phyloP scores from a whole-genome alignment of 1,140 invertebrate species.

The Macrotrachela quadricornifera region DNA sequence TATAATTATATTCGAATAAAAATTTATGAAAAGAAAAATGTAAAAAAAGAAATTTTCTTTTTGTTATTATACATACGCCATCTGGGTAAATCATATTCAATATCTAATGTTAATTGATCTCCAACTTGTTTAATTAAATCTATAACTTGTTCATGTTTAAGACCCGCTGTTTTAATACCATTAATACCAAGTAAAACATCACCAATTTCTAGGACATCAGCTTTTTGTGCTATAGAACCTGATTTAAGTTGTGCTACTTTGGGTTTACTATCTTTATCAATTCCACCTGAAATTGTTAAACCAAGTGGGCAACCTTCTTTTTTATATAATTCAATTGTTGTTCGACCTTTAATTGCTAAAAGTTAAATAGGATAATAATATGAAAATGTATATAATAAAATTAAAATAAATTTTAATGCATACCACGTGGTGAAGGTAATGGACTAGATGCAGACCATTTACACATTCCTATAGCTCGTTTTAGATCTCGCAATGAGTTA shows the following conservation, averaged over 20 bases:
- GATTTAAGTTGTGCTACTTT: conserved; percentile 37
- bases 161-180: conserved; percentile 48
- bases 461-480: too few species aligned
- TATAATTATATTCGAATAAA: conserved; percentile 2
- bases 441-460: too few species aligned
- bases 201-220: conserved; percentile 44
- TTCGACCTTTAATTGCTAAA: too few species aligned
- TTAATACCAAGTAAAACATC: conserved; percentile 57
- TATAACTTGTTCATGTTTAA: conserved; percentile 55
- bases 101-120: conserved; percentile 47
- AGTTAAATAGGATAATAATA: too few species aligned
- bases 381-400: too few species aligned
- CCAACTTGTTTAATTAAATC: conserved; percentile 50
- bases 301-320: too few species aligned
- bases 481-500: too few species aligned
- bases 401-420: too few species aligned
- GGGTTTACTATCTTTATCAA: conserved; percentile 35
- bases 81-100: conserved; percentile 54
- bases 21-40: too few species aligned
- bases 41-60: not conserved
- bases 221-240: conserved; percentile 38
- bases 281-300: conserved; percentile 21
- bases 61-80: conserved; percentile 37
- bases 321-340: too few species aligned
- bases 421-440: too few species aligned